Percentiles rank a stretch among this genome's conserved stretches.
Conservation (phyloP, 2,113 vertebrate genomes). For the Oceanodroma tethys region DNA sequence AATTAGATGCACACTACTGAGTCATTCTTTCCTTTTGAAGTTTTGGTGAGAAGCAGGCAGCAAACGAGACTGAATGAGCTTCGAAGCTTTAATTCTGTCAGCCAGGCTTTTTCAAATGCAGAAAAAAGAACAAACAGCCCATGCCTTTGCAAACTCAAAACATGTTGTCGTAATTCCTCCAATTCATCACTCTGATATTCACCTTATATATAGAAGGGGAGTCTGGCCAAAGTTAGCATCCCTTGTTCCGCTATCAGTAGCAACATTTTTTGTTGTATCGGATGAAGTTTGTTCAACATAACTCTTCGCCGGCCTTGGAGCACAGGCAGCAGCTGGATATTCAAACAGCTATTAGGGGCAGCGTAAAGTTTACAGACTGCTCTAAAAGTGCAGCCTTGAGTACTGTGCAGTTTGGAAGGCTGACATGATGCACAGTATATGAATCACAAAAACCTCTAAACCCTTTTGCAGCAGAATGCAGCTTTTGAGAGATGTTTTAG, state of each 20-base stretch:
- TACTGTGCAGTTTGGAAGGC: not conserved
- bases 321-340: not conserved
- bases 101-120: not conserved
- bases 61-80: not conserved
- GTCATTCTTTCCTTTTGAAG: not conserved
- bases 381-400: not conserved
- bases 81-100: not conserved
- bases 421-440: not conserved
- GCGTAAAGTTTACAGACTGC: not conserved
- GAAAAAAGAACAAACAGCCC: not conserved
- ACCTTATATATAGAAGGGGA: not conserved
- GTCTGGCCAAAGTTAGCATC: not conserved
- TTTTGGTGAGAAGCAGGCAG: not conserved
- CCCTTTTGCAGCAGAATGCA: not conserved
- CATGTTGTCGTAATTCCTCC: rapidly evolving
- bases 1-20: not conserved
- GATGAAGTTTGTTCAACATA: not conserved
- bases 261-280: not conserved
- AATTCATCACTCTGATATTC: not conserved
- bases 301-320: not conserved
- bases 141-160: not conserved
- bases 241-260: not conserved
- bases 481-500: not conserved
- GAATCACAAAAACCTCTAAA: not conserved
- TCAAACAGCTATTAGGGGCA: not conserved